phyloP scores from a whole-genome alignment of 2,113 vertebrate species.

The Paralichthys olivaceus region DNA sequence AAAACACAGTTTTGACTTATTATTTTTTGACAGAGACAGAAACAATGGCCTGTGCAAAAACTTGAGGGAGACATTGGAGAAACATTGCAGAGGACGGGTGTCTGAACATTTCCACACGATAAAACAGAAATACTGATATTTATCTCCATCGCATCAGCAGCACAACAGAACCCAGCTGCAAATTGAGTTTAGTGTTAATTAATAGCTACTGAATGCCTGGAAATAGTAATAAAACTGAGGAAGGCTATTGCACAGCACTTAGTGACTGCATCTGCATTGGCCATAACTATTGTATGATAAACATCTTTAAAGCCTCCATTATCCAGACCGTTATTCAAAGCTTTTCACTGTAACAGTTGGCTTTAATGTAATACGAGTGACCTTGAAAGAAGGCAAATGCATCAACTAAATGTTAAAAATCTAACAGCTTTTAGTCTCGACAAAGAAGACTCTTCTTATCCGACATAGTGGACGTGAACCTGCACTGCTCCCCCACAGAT shows the following conservation, averaged over 20 bases:
- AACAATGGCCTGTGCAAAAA: background rate
- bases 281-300: conserved; percentile 11
- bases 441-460: conserved; percentile 68
- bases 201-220: conserved; percentile 16
- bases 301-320: conserved; percentile 43
- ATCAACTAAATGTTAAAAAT: conserved; percentile 50
- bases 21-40: background rate
- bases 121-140: conserved; percentile 1
- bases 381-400: conserved; percentile 63
- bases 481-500: conserved; percentile 73
- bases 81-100: background rate
- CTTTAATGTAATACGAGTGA: conserved; percentile 45
- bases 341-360: conserved; percentile 34
- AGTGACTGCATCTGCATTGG: conserved; percentile 4
- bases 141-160: conserved; percentile 8
- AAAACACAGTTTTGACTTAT: conserved; percentile 19
- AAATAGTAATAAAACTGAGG: conserved; percentile 16
- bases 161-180: background rate
- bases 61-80: background rate
- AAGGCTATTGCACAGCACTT: conserved; percentile 21
- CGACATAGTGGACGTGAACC: conserved; percentile 72
- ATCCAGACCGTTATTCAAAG: conserved; percentile 42
- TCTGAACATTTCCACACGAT: background rate
- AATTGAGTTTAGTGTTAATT: conserved; percentile 32
- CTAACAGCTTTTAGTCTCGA: conserved; percentile 61